Percentiles rank a stretch among this genome's conserved stretches.
Evolutionary conservation across 1,140 invertebrate genomes (phyloP).

Genomic region (Orussus abietinus): DNA sequence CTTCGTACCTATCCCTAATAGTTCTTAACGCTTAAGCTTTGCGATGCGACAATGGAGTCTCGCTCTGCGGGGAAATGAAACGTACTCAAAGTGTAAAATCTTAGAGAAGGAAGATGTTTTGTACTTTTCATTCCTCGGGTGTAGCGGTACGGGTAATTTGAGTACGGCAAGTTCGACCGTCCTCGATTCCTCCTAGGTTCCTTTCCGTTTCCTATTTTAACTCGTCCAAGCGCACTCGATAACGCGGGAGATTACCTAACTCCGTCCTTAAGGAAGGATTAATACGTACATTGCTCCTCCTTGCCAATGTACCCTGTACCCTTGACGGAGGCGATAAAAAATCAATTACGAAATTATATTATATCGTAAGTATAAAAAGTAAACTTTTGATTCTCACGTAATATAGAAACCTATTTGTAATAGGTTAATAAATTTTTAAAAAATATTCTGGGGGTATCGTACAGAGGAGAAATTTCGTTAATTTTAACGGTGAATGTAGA

Average conservation of each 20-base stretch:
- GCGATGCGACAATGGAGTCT: conserved; percentile 5
- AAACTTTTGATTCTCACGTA: conserved; percentile 36
- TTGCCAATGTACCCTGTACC: conserved; percentile 2
- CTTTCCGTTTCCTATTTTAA: conserved; percentile 16
- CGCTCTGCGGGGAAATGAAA: conserved; percentile 17
- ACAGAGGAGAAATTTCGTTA: conserved; percentile 25
- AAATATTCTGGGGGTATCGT: conserved; percentile 25
- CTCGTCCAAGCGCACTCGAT: conserved; percentile 11
- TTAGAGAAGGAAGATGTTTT: conserved; percentile 21
- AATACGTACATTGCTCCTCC: conserved; percentile 1
- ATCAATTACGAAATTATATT: conserved; percentile 31
- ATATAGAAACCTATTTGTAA: conserved; percentile 34
- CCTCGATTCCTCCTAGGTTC: too few species aligned
- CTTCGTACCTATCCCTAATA: neutral
- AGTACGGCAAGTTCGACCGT: too few species aligned
- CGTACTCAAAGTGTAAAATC: conserved; percentile 12
- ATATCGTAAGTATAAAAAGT: conserved; percentile 34
- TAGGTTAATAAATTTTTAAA: conserved; percentile 35
- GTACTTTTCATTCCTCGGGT: conserved; percentile 21
- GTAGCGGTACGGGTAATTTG: conserved; percentile 22
- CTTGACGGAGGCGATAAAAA: conserved; percentile 9
- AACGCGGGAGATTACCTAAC: neutral
- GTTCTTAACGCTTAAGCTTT: conserved; percentile 9
- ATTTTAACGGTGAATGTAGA: conserved; percentile 26
- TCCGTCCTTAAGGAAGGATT: conserved; percentile 17